A percentile compares a stretch with the other conserved stretches of the same genome.
phyloP scores from a whole-genome alignment of 2,797 vertebrate species.

The Chrysocyon brachyurus region DNA sequence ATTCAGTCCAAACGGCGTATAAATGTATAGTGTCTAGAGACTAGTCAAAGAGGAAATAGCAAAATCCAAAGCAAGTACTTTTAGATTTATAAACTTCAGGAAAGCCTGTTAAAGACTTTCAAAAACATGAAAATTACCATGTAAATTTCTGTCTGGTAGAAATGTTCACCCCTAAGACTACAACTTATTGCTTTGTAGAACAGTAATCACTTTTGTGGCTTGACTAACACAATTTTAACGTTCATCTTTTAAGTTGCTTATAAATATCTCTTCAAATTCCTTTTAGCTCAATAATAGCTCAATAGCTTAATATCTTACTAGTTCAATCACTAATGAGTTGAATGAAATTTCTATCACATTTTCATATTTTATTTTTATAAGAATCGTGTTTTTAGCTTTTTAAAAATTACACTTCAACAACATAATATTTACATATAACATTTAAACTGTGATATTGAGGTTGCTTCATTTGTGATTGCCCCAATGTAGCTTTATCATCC shows the following conservation, averaged over 20 bases:
- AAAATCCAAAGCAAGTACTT: not conserved
- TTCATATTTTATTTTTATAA: not conserved
- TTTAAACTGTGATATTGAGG: not conserved
- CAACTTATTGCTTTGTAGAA: not conserved
- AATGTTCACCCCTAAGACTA: not conserved
- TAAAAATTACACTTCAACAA: not conserved
- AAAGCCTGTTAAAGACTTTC: not conserved
- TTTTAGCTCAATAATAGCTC: not conserved
- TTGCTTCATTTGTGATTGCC: not conserved
- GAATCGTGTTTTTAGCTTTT: not conserved
- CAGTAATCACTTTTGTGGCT: not conserved
- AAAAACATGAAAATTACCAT: not conserved
- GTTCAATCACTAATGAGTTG: not conserved
- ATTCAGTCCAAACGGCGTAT: not conserved
- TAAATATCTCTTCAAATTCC: not conserved
- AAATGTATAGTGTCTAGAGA: not conserved
- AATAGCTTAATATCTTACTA: not conserved
- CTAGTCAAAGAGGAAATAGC: not conserved
- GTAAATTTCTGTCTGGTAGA: not conserved
- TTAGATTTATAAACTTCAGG: not conserved
- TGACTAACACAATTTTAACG: not conserved
- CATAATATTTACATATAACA: not conserved
- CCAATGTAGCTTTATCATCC: not conserved
- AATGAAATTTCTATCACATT: not conserved
- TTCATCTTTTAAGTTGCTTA: not conserved